Evolutionary conservation across 2,888 invertebrate species (phyloP).

Genomic region (Pristionchus mayeri): DNA sequence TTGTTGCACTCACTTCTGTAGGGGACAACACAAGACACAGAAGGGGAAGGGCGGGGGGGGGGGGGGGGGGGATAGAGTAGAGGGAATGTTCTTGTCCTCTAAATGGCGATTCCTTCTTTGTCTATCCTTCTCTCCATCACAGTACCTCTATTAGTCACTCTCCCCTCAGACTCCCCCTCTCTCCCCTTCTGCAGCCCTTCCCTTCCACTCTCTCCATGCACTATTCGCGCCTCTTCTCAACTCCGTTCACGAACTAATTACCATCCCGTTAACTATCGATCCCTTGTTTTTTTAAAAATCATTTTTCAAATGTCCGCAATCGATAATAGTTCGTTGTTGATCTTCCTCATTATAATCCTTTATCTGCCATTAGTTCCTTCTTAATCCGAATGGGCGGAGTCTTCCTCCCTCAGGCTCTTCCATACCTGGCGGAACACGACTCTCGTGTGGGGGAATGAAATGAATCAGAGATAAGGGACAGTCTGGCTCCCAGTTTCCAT

Average conservation of each 20-base stretch:
- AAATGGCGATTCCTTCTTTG: neutral
- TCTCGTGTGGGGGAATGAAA: neutral
- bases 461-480: slow-evolving; percentile 35
- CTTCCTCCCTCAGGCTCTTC: neutral
- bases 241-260: neutral
- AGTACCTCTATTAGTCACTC: slow-evolving; percentile 11
- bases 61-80: neutral
- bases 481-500: slow-evolving; percentile 26
- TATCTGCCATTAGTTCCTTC: neutral
- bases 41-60: neutral
- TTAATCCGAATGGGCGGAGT: slow-evolving; percentile 7
- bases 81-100: neutral
- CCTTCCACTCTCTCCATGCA: neutral
- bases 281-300: too few species aligned
- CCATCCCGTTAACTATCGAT: neutral
- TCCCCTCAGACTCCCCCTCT: neutral
- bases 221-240: neutral
- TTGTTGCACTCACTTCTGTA: neutral
- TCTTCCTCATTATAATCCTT: neutral
- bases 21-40: too few species aligned
- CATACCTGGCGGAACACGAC: neutral
- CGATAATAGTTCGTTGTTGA: neutral
- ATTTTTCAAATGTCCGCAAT: too few species aligned
- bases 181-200: neutral
- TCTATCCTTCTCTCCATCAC: neutral